phyloP scores from a whole-genome alignment of 2,113 vertebrate species.

The Neotoma lepida region DNA sequence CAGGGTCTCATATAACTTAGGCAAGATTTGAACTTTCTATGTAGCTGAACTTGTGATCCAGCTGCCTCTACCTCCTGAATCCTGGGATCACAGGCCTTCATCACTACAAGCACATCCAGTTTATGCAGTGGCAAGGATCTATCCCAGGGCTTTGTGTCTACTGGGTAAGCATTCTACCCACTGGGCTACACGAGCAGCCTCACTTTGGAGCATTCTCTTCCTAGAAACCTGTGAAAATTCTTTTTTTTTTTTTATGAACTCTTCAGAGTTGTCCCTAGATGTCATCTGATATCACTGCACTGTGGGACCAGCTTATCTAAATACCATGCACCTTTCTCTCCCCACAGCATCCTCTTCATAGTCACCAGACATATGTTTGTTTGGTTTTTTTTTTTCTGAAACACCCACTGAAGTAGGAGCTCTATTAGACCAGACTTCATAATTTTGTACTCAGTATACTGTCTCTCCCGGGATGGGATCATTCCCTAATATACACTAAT shows the following conservation, averaged over 20 bases:
- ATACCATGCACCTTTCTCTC: background rate
- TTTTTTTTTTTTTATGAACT: background rate
- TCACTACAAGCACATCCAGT: background rate
- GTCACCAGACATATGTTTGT: background rate
- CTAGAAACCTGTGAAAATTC: background rate
- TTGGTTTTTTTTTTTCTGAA: background rate
- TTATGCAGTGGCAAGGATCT: background rate
- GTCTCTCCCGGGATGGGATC: background rate
- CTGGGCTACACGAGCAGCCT: background rate
- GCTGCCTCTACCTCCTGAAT: background rate
- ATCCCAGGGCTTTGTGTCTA: background rate
- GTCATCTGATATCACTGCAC: background rate
- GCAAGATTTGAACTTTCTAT: background rate
- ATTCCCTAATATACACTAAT: background rate
- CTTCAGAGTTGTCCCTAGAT: background rate
- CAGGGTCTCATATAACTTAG: background rate
- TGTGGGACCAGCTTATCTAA: background rate
- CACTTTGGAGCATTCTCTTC: background rate
- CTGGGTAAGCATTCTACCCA: background rate
- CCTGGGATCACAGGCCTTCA: background rate
- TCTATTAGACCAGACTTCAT: background rate
- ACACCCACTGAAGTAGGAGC: background rate
- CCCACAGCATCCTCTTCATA: background rate
- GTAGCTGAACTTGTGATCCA: background rate
- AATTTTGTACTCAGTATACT: too few relatives aligned